Conservation (phyloP, 2,797 vertebrate species). For the Xiphophorus birchmanni region DNA sequence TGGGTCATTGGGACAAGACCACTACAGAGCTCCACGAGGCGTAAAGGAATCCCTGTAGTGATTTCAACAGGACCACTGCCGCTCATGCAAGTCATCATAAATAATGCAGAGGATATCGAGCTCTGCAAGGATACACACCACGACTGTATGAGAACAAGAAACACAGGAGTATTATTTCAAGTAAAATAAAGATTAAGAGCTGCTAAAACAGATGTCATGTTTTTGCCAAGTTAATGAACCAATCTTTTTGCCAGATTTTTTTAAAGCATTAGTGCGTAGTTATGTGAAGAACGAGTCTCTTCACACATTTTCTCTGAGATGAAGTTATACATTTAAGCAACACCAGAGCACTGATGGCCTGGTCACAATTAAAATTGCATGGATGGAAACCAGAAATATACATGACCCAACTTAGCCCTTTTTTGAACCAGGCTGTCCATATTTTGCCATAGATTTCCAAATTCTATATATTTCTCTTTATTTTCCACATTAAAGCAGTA, state of each 20-base stretch:
- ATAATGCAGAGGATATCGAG: conserved; percentile 65
- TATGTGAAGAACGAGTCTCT: not conserved
- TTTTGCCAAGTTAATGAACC: not conserved
- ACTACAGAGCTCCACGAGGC: conserved; percentile 28
- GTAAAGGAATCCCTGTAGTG: conserved; percentile 28
- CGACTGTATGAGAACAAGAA: not conserved
- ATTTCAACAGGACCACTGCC: conserved; percentile 25
- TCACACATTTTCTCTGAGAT: not conserved
- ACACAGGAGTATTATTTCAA: not conserved
- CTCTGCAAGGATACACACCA: conserved; percentile 1
- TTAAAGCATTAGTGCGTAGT: not conserved
- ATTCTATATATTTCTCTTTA: not conserved
- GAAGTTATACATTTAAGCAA: not conserved
- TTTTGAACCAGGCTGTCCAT: not conserved
- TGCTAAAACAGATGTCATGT: conserved; percentile 11
- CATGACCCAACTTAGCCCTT: not conserved
- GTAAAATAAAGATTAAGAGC: not conserved
- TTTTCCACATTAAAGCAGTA: not conserved
- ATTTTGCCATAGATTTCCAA: not conserved
- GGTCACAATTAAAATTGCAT: not conserved
- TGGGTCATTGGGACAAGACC: conserved; percentile 48
- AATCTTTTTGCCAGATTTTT: conserved; percentile 1
- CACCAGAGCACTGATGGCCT: not conserved
- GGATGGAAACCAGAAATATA: not conserved
- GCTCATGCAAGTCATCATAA: conserved; percentile 44